Evolutionary conservation across 1,140 invertebrate genomes (phyloP).

Genomic region (Papilio helenus): DNA sequence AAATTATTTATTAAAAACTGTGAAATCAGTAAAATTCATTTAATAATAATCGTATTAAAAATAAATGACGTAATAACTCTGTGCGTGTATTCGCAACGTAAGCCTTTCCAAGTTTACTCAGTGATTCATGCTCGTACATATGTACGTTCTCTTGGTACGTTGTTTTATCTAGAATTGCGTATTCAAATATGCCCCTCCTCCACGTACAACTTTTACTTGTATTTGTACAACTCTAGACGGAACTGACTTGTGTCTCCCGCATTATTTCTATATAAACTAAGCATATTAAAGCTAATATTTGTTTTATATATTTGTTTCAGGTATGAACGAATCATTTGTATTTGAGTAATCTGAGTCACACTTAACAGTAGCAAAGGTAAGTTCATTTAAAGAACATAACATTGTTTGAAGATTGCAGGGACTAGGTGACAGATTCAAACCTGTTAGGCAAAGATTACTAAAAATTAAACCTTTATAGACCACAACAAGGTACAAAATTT

Average conservation of each 20-base stretch:
- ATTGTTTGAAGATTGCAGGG: background rate
- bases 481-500: too few relatives aligned
- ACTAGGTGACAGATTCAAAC: too few relatives aligned
- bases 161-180: conserved; percentile 24
- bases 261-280: conserved; percentile 1
- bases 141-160: background rate
- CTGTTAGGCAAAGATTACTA: too few relatives aligned
- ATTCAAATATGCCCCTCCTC: conserved; percentile 6
- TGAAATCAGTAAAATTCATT: too few relatives aligned
- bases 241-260: background rate
- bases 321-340: background rate
- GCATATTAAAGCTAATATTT: conserved; percentile 10
- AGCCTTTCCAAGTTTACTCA: background rate
- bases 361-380: background rate
- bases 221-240: conserved; percentile 26
- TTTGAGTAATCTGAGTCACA: background rate
- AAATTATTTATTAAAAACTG: too few relatives aligned
- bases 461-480: too few relatives aligned
- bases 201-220: conserved; percentile 26
- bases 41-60: background rate
- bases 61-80: background rate
- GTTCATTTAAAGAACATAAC: background rate
- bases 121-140: background rate
- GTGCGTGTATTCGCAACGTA: background rate
- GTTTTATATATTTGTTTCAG: conserved; percentile 24